Base-by-base conservation (phyloP, 2,113 vertebrate species). In the Coturnix japonica region DNA sequence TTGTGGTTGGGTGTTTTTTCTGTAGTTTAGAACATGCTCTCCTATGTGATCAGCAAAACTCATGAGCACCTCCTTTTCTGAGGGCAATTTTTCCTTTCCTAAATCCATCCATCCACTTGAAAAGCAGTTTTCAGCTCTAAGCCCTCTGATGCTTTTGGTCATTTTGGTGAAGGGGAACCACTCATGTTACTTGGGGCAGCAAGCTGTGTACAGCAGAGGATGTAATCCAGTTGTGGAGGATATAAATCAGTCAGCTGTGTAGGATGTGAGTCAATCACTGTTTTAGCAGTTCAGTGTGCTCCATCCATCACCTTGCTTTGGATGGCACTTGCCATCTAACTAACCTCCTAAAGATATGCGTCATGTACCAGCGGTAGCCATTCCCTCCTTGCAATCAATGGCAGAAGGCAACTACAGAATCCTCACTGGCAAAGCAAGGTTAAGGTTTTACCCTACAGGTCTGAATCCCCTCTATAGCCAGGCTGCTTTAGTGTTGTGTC, bases 1-100 rank as follows among this genome's bases (percentile, higher is more conserved):
- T 89, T 86, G 60, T 57, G 65, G 18, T 25, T 72, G 18, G 65
- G 18, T 56, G 15, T 78, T 86, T 83, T 54, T 90, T 39, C 25
- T 73, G 37, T 43, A 20, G 13, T 65, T 86, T 46, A 59, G 63
- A 91, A 88, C 67, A 37, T 66, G 10, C 14, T 60, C 3, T 54
- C 26, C 60, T 75, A 7, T 30, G 39, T 51, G 70, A n/a, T 72
- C 43, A 86, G 17, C n/a, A 72, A 78, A 89, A 76, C 23, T 57
- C 57, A 19, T 2, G 5, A 69, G 21, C 12, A 13, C 11, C 60
- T 82, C 16, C 7, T 73, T 69, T 69, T 47, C 54, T 46, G 46
- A 65, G 31, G 39, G 17, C 8, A 53, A 49, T 6, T 63, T 73
- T 76, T 81, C 37, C 59, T 87, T 25, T 76, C 31, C 49, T 46